Conservation (phyloP, 2,888 invertebrate genomes). For the Himalopsyche tibetana region DNA sequence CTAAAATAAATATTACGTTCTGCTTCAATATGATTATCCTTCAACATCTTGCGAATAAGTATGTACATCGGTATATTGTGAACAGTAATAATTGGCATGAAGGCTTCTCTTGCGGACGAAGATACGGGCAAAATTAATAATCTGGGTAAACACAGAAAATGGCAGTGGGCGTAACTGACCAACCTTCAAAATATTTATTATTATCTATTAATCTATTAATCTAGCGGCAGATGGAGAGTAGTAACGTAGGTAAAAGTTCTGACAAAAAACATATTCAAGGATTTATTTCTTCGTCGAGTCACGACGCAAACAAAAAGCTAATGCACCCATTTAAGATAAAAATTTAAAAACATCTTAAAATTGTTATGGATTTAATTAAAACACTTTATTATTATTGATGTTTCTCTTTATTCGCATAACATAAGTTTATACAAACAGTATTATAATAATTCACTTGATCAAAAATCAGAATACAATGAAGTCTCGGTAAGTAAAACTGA, state of each 20-base stretch:
- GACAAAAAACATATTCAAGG: conserved; percentile 2
- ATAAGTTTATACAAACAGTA: too few species aligned
- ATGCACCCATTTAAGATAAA: background rate
- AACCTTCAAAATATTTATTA: conserved; percentile 38
- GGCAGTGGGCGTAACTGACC: conserved; percentile 24
- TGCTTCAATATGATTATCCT: too few species aligned
- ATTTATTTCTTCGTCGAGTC: conserved; percentile 19
- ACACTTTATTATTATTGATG: too few species aligned
- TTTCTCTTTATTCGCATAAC: too few species aligned
- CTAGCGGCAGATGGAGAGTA: conserved; percentile 19
- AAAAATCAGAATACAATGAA: too few species aligned
- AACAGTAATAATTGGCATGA: background rate
- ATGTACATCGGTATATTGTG: too few species aligned
- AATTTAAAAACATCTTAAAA: too few species aligned
- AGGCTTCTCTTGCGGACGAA: background rate
- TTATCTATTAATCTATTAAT: conserved; percentile 14
- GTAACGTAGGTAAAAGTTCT: background rate
- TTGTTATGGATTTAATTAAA: too few species aligned
- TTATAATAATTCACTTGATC: too few species aligned
- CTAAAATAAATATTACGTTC: too few species aligned
- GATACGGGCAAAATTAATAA: background rate
- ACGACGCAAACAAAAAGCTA: background rate
- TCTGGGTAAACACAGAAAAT: background rate
- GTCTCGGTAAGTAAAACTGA: too few species aligned
- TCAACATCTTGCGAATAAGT: too few species aligned